phyloP scores from a whole-genome alignment of 2,113 vertebrate species.

The Hemiprocne comata region DNA sequence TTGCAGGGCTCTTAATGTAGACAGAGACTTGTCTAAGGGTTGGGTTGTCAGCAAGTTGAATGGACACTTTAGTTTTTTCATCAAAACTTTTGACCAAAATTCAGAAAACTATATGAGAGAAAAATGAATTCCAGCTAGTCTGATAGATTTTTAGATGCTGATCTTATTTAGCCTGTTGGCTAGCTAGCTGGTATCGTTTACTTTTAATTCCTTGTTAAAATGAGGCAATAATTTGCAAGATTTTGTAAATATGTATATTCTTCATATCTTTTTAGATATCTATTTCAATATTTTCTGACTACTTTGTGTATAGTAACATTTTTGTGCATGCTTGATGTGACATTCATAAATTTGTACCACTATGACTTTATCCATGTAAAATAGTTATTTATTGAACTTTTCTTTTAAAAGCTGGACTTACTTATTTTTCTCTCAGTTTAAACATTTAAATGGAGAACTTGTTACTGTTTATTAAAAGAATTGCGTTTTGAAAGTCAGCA shows the following conservation, averaged over 20 bases:
- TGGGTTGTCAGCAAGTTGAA: slow-evolving; percentile 84
- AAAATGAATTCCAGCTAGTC: slow-evolving; percentile 76
- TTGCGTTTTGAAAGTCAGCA: slow-evolving; percentile 65
- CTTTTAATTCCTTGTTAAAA: slow-evolving; percentile 89
- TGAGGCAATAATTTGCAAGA: slow-evolving; percentile 96
- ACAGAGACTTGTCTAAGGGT: slow-evolving; percentile 81
- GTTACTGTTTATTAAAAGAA: slow-evolving; percentile 84
- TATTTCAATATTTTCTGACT: slow-evolving; percentile 85
- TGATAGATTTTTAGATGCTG: slow-evolving; percentile 80
- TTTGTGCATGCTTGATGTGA: slow-evolving; percentile 88
- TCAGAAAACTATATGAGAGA: slow-evolving; percentile 79
- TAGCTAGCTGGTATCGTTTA: slow-evolving; percentile 82
- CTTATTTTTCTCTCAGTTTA: slow-evolving; percentile 67
- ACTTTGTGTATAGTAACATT: slow-evolving; percentile 84
- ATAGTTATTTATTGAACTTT: slow-evolving; percentile 86
- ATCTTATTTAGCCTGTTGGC: slow-evolving; percentile 85
- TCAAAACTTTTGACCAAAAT: slow-evolving; percentile 84
- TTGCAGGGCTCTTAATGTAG: slow-evolving; percentile 87
- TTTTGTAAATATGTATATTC: slow-evolving; percentile 94
- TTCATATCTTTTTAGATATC: slow-evolving; percentile 81
- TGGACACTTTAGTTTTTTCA: slow-evolving; percentile 84
- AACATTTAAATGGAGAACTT: slow-evolving; percentile 77
- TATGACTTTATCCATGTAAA: slow-evolving; percentile 88
- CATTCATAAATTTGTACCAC: slow-evolving; percentile 87
- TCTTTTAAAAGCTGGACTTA: slow-evolving; percentile 77